These are phyloP conservation scores for Euphysa ruthae DNA, from an alignment of 30 jellyfish, hydroid and myxozoan genomes.

Conservation along the genomic window DNA sequence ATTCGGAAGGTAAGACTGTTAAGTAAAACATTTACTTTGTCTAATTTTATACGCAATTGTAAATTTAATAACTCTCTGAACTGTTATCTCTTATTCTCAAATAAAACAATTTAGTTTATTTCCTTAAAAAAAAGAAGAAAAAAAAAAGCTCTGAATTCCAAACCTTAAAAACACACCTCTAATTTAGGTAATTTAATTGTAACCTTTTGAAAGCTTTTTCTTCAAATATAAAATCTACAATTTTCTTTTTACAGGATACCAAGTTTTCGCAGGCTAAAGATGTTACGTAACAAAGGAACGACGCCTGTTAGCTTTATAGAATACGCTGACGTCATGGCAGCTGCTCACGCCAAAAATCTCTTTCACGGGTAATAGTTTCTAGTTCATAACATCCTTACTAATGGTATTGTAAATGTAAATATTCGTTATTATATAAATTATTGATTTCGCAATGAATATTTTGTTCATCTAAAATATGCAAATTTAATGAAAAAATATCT, in stretches of 20 bases:
- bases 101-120: too few relatives aligned
- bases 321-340: constrained; percentile 58
- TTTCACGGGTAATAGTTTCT: constrained; percentile 59
- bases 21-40: not conserved
- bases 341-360: constrained; percentile 56
- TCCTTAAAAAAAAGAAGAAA: not conserved
- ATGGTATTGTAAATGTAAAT: too few relatives aligned
- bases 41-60: not conserved
- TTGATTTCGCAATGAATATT: too few relatives aligned
- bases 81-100: not conserved
- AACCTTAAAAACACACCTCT: too few relatives aligned
- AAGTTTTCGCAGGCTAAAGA: constrained; percentile 65
- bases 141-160: too few relatives aligned
- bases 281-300: constrained; percentile 70
- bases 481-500: too few relatives aligned
- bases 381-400: not conserved
- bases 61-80: not conserved
- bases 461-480: too few relatives aligned
- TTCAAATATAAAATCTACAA: too few relatives aligned
- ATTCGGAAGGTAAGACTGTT: constrained; percentile 50
- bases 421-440: not conserved
- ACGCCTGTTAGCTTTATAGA: constrained; percentile 78
- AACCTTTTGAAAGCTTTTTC: too few relatives aligned
- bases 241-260: constrained; percentile 53
- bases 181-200: too few relatives aligned